Percentiles rank a stretch among this genome's conserved stretches.
Evolutionary conservation across 2,113 vertebrate genomes (phyloP).

Genomic region (Opisthocomus hoazin): DNA sequence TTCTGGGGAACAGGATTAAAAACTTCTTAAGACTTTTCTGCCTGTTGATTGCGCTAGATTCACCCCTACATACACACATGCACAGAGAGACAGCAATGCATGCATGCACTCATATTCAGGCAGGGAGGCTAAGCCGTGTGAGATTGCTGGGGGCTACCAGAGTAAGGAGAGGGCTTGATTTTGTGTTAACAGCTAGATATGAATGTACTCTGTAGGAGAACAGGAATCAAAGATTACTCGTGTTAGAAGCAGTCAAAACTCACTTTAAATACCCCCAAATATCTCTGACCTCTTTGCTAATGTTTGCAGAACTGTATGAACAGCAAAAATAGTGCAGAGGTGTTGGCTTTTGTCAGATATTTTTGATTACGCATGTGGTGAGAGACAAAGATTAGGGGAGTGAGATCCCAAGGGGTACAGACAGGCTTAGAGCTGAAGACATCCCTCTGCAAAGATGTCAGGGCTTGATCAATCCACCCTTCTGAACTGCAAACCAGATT

Average conservation of each 20-base stretch:
- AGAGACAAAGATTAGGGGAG: neutral
- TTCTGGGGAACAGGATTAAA: neutral
- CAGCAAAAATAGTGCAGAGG: neutral
- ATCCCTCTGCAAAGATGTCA: neutral
- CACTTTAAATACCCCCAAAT: neutral
- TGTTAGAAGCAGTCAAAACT: neutral
- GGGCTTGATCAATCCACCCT: neutral
- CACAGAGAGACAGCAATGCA: accelerated
- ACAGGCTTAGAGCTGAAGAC: neutral
- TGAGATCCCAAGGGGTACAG: neutral
- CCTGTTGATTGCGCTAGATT: neutral
- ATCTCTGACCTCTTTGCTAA: neutral
- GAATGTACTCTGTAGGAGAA: neutral
- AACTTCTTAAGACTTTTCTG: neutral
- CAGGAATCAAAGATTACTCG: neutral
- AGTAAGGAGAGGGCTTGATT: neutral
- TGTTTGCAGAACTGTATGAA: neutral
- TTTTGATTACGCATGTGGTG: neutral
- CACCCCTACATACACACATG: neutral
- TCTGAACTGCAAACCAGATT: neutral
- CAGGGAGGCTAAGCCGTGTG: neutral
- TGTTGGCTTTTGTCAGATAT: neutral
- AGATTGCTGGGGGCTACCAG: neutral
- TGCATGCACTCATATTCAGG: accelerated
- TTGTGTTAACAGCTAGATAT: neutral